These are phyloP conservation scores for Diplolepis rosae DNA, from an alignment of 2,888 invertebrate genomes.

Conservation along the genomic window DNA sequence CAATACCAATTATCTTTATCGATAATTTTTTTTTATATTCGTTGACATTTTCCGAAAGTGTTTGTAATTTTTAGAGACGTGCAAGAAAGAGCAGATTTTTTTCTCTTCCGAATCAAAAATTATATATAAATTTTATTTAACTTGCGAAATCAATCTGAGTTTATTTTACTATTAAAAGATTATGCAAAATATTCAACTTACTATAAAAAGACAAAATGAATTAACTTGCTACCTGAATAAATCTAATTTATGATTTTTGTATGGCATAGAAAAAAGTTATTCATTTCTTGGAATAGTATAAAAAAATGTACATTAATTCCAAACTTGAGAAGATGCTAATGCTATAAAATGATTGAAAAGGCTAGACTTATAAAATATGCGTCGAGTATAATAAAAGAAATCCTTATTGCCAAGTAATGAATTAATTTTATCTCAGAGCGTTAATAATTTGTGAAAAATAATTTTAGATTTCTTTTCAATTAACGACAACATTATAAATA, in stretches of 20 bases:
- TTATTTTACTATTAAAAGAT: background rate
- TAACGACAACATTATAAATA: slow-evolving; percentile 18
- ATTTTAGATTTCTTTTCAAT: slow-evolving; percentile 25
- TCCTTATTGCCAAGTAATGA: slow-evolving; percentile 23
- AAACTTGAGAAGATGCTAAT: slow-evolving; percentile 14
- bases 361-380: slow-evolving; percentile 1
- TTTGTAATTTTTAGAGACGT: too few species aligned
- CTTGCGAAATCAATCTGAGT: too few species aligned
- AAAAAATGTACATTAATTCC: slow-evolving; percentile 18
- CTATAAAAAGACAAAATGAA: slow-evolving; percentile 6
- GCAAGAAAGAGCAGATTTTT: too few species aligned
- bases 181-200: background rate
- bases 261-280: slow-evolving; percentile 18
- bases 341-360: slow-evolving; percentile 20
- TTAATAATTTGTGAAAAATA: background rate
- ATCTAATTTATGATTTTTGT: slow-evolving; percentile 13
- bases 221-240: slow-evolving; percentile 21
- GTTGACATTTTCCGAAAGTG: too few species aligned
- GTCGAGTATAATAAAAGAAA: background rate
- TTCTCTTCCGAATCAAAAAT: too few species aligned
- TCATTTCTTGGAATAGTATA: slow-evolving; percentile 7
- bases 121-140: too few species aligned
- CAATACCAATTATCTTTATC: too few species aligned
- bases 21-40: too few species aligned
- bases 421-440: background rate